Base-by-base conservation (phyloP, 2,888 invertebrate species). In the Dichetophora obliterata region DNA sequence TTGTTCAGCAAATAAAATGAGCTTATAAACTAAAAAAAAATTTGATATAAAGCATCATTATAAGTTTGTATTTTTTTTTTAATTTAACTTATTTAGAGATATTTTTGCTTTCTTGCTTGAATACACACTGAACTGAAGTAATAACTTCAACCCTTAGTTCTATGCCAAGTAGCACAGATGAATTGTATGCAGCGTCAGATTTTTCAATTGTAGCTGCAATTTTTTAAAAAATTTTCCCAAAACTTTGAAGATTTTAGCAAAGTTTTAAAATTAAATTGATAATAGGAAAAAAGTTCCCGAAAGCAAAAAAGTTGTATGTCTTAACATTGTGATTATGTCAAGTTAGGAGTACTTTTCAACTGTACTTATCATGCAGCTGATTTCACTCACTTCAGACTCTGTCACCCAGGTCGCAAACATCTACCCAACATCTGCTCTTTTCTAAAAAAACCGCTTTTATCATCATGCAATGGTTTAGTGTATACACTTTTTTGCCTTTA, bases 1-100 rank as follows among this genome's bases (percentile, higher is more conserved):
- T 37, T 37, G 1, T 43, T 43, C 3, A 43, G 43, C 11, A 43
- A 43, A 43, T 57, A 34, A 22, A 14, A 50, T 11, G n/a, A 68
- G n/a, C 9, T 70, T 14, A 34, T 19, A n/a, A 34, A 34, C 14
- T 19, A 3, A 3, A 16, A 54, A 57, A 54, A 70, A 57, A 71
- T 37, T 19, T 59, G 59, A 71, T 59, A 43, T 59, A 59, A 57
- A 59, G 57, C 59, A 57, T 54, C 71, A 59, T 57, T 71, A 59
- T 59, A 71, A 71, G 34, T 71, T 71, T 59, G 31, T 19, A 31
- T 59, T 48, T 50, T 31, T 43, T 11, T 27, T n/a, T n/a, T n/a
- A n/a, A n/a, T n/a, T 59, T 6, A 59, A 59, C 57, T 59, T 43
- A 11, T 43, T 43, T 11, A 1, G 11, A 14, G 14, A 11, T 43